Percentiles rank a stretch among this genome's conserved stretches.
Evolutionary conservation across 2,113 vertebrate genomes (phyloP).

Genomic region (Plecotus auritus): DNA sequence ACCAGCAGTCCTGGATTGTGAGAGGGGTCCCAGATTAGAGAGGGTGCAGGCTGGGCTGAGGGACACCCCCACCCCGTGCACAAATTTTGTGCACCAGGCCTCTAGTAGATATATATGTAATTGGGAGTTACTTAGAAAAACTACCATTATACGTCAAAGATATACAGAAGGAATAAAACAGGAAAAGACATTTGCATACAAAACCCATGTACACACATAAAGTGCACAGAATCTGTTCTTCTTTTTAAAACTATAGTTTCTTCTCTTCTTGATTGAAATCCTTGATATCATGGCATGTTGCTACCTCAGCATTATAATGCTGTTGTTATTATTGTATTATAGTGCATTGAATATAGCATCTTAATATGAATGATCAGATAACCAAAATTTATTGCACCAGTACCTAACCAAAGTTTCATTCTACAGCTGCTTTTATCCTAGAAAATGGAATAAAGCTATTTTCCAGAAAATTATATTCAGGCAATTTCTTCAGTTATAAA

Average conservation of each 20-base stretch:
- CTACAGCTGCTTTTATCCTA: neutral
- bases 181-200: neutral
- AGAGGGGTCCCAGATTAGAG: too few species aligned
- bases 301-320: neutral
- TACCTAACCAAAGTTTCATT: neutral
- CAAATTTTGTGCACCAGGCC: too few species aligned
- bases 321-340: neutral
- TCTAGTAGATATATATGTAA: neutral
- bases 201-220: neutral
- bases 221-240: neutral
- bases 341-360: neutral
- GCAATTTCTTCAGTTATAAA: neutral
- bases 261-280: neutral
- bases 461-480: neutral
- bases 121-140: neutral
- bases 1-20: too few species aligned
- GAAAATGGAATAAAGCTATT: neutral
- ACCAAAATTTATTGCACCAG: neutral
- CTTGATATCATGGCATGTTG: neutral
- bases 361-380: neutral
- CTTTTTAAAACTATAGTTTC: neutral
- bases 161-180: neutral
- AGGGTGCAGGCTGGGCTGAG: too few species aligned
- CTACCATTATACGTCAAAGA: neutral
- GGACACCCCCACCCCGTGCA: too few species aligned